phyloP scores from a whole-genome alignment of 2,797 vertebrate genomes.

The Rachycentron canadum region DNA sequence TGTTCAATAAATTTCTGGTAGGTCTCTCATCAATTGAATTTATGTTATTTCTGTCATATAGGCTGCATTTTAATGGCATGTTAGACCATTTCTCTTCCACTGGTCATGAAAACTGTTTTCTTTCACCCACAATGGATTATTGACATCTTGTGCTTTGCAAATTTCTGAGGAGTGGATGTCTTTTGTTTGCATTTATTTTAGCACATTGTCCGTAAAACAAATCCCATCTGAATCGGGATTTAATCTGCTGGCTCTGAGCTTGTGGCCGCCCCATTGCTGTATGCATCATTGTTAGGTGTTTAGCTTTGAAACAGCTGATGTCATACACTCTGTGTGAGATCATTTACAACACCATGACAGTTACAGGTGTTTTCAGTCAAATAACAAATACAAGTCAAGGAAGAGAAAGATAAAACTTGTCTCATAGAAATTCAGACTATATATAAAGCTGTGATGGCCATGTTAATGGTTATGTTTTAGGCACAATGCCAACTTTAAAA shows the following conservation, averaged over 20 bases:
- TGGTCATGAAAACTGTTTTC: not conserved
- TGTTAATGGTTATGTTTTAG: not conserved
- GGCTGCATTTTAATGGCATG: not conserved
- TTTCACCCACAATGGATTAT: not conserved
- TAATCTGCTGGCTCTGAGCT: constrained; percentile 34
- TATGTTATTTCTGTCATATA: not conserved
- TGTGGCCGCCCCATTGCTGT: constrained; percentile 23
- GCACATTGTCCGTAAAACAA: constrained; percentile 44
- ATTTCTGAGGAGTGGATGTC: constrained; percentile 46
- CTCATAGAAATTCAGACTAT: constrained; percentile 8
- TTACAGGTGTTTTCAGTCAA: constrained; percentile 13
- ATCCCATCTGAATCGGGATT: constrained; percentile 37
- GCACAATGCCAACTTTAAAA: constrained; percentile 9
- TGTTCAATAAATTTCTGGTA: not conserved
- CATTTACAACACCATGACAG: constrained; percentile 14
- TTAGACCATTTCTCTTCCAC: not conserved
- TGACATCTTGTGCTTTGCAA: constrained; percentile 1
- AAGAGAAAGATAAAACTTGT: not conserved
- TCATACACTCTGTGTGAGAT: constrained; percentile 18
- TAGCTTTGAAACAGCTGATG: constrained; percentile 32
- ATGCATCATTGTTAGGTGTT: constrained; percentile 33
- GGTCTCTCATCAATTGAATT: not conserved
- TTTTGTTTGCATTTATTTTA: constrained; percentile 47
- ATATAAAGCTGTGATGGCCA: not conserved
- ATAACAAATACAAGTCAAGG: constrained; percentile 10